These are phyloP conservation scores for Xiphophorus couchianus DNA, from an alignment of 2,113 vertebrate species.

Conservation along the genomic window DNA sequence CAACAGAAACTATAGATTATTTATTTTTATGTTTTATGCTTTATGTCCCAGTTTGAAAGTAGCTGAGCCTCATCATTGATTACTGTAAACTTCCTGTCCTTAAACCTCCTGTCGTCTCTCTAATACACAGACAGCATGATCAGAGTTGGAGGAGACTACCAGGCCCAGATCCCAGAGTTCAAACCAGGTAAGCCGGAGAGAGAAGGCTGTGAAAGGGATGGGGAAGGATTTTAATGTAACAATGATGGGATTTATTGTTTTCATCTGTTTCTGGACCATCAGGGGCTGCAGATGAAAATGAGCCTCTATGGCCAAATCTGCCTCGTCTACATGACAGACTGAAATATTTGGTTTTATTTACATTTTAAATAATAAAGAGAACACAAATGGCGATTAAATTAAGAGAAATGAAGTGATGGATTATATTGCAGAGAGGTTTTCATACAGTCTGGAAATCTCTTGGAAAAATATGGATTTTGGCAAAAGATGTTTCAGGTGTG, in stretches of 20 bases:
- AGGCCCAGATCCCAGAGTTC: constrained; percentile 92
- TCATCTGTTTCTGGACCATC: background rate
- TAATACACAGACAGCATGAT: constrained; percentile 89
- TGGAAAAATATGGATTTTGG: too few relatives aligned
- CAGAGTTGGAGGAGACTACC: constrained; percentile 92
- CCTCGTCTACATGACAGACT: background rate
- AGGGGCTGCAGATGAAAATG: background rate
- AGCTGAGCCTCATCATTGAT: background rate
- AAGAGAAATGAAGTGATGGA: too few relatives aligned
- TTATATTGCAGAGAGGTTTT: too few relatives aligned
- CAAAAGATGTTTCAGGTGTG: background rate
- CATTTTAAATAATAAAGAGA: background rate
- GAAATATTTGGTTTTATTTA: background rate
- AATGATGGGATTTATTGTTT: background rate
- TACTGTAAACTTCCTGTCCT: background rate
- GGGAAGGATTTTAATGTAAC: constrained; percentile 2
- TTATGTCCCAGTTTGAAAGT: background rate
- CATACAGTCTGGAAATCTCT: too few relatives aligned
- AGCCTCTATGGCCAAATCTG: background rate
- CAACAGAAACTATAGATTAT: background rate
- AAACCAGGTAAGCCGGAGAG: constrained; percentile 84
- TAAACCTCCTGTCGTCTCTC: background rate
- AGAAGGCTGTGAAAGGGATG: background rate
- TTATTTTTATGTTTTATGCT: background rate
- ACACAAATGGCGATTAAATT: too few relatives aligned